Evolutionary conservation across 2,113 vertebrate species (phyloP), one percentile per base, ranked within the genome.

Genomic region (Protobothrops mucrosquamatus): DNA sequence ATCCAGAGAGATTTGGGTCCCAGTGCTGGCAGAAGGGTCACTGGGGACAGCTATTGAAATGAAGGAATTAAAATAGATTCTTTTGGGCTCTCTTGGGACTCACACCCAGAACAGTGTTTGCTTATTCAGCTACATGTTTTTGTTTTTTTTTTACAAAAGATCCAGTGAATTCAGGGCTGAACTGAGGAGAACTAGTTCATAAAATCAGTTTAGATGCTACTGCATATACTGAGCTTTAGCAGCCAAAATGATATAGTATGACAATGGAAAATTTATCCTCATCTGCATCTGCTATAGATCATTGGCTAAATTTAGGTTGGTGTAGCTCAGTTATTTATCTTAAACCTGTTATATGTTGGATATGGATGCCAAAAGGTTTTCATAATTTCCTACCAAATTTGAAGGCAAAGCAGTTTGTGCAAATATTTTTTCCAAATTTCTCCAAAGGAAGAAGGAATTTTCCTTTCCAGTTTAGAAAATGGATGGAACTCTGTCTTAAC

Each of bases 1-100:
- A 46, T 95, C 87, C 89, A 95, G 61, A 88, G 81, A 94, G 61
- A 91, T 12, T 88, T 5, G 24, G 57, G 43, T 86, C 74, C 23
- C 1, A 6, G 0, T 59, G 93, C 43, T 51, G 6, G 5, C 57
- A 87, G 92, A 94, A 91, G 3, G 56, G 64, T 85, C 57, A 91
- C 1, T 15, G 90, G 91, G 74, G 94, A 26, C n/a, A 92, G 85
- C 92, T 95, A 85, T 4, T 85, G 69, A 94, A 59, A 88, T 55
- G 74, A 43, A 89, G 34, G 92, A 6, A n/a, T 95, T 94, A 89
- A 91, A 94, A 12, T 89, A 61, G 14, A 54, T 5, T 74, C 4
- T 88, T n/a, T 81, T 6, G 48, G 34, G 6, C 18, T 87, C 46
- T 57, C 89, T 29, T 92, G 34, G 46, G 43, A 48, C 15, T 91